A percentile compares a stretch with the other conserved stretches of the same genome.
Conservation (phyloP, 2,113 vertebrate species). For the Peromyscus polionotus region DNA sequence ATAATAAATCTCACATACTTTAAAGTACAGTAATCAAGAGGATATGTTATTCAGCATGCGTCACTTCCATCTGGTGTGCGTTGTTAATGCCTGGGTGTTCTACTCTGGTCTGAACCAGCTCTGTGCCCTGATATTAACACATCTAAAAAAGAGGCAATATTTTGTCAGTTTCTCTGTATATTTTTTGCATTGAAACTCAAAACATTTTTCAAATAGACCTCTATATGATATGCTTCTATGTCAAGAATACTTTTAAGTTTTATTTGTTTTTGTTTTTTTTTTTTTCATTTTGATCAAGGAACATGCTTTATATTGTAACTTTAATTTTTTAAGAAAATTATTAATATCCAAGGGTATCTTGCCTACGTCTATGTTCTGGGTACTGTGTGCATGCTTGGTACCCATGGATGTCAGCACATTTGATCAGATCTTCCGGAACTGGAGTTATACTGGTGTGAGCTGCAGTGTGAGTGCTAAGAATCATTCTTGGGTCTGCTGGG, state of each 20-base stretch:
- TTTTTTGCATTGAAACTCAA: neutral
- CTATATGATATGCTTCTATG: neutral
- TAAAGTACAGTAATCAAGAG: conserved; percentile 57
- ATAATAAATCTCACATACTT: conserved; percentile 61
- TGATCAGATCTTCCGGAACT: neutral
- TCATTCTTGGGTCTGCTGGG: neutral
- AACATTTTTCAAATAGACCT: neutral
- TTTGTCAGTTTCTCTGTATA: neutral
- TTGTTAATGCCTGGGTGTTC: neutral
- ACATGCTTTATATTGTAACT: neutral
- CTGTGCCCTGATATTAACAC: neutral
- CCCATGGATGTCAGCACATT: no score
- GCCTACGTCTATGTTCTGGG: neutral
- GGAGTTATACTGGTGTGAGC: neutral
- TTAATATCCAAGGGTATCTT: neutral
- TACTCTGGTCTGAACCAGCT: neutral
- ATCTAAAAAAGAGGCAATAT: neutral
- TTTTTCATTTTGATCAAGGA: neutral
- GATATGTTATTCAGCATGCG: conserved; percentile 8
- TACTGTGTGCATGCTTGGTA: neutral
- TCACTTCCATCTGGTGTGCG: conserved; percentile 9
- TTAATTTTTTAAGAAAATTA: neutral
- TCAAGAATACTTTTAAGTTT: neutral
- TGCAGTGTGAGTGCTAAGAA: neutral
- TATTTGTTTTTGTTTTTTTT: neutral